Conservation (phyloP, 2,888 invertebrate species). For the Lucinisca nassula region DNA sequence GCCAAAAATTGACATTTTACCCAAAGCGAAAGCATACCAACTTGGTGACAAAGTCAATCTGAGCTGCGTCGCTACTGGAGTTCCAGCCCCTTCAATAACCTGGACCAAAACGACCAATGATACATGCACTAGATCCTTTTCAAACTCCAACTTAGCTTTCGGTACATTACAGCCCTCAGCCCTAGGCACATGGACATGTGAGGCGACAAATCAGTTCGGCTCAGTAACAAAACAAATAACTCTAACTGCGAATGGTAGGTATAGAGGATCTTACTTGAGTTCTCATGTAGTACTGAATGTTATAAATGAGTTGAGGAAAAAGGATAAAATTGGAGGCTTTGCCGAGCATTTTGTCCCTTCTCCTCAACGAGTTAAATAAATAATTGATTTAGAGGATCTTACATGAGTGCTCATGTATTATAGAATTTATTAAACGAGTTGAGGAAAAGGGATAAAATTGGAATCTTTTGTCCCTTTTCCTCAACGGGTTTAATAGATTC, state of each 20-base stretch:
- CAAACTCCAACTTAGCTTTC: background rate
- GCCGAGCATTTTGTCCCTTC: no score
- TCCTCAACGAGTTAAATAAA: no score
- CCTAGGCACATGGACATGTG: slow-evolving; percentile 55
- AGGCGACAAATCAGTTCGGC: slow-evolving; percentile 39
- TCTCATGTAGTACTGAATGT: no score
- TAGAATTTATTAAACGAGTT: no score
- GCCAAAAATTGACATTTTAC: background rate
- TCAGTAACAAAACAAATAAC: slow-evolving; percentile 33
- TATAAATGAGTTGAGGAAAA: no score
- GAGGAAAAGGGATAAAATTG: no score
- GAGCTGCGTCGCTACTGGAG: slow-evolving; percentile 39
- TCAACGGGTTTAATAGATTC: no score
- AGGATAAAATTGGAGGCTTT: no score
- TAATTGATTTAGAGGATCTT: no score
- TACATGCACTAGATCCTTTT: background rate
- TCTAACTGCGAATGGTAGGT: slow-evolving; percentile 35
- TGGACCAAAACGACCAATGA: slow-evolving; percentile 30
- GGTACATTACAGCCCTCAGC: slow-evolving; percentile 56
- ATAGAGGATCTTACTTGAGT: no score
- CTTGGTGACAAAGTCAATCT: slow-evolving; percentile 19
- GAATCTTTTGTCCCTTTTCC: no score
- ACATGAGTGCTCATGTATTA: no score
- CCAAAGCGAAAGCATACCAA: background rate
- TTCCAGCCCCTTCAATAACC: slow-evolving; percentile 29